A percentile compares a stretch with the other conserved stretches of the same genome.
These are phyloP conservation scores for Pararge aegeria DNA, from an alignment of 1,140 invertebrate species.

Conservation along the genomic window DNA sequence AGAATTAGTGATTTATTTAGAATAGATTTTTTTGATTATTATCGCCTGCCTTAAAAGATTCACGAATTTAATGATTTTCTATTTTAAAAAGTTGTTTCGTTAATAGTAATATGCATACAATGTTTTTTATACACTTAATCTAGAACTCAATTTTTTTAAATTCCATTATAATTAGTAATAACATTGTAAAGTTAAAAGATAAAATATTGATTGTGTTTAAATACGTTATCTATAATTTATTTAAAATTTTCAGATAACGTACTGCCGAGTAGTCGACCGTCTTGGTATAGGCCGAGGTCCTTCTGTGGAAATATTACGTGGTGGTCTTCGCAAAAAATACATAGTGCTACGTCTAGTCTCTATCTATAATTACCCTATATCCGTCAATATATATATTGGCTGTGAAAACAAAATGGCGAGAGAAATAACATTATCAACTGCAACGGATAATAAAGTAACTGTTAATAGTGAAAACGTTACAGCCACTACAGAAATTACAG, in stretches of 20 bases:
- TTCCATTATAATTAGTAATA: too few species aligned
- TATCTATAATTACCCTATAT: conserved; percentile 47
- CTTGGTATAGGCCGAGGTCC: conserved; percentile 52
- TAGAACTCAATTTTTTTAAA: too few species aligned
- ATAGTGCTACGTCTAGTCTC: conserved; percentile 44
- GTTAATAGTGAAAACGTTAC: background rate
- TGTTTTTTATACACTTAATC: too few species aligned
- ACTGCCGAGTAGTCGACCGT: conserved; percentile 53
- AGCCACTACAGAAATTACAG: too few species aligned
- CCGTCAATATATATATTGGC: conserved; percentile 58
- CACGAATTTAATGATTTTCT: too few species aligned
- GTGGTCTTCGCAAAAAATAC: conserved; percentile 49
- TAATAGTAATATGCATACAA: too few species aligned
- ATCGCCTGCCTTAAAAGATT: too few species aligned
- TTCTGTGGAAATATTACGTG: conserved; percentile 43
- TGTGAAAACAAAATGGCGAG: conserved; percentile 32
- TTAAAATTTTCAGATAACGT: conserved; percentile 53
- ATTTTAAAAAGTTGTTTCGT: too few species aligned
- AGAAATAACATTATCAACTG: background rate
- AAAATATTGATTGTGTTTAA: too few species aligned
- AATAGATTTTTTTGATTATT: too few species aligned
- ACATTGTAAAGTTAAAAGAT: too few species aligned
- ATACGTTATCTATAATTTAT: conserved; percentile 6
- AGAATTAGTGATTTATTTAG: too few species aligned
- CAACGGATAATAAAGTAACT: background rate